These are phyloP conservation scores for Megamerina dolium DNA, from an alignment of 2,888 invertebrate genomes.

Conservation along the genomic window DNA sequence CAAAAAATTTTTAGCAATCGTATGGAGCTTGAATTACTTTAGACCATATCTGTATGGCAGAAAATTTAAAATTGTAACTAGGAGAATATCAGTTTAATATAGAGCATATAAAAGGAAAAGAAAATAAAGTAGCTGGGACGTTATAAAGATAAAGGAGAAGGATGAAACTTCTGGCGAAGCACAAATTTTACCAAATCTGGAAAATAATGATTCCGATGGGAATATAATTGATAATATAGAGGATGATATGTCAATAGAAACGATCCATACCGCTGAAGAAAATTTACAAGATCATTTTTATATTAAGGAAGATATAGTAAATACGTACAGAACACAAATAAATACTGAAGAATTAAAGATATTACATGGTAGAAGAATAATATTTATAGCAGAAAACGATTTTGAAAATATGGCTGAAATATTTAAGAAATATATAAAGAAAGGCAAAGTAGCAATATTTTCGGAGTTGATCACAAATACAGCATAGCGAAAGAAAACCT, in stretches of 20 bases:
- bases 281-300: conserved; percentile 5
- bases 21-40: too few relatives aligned
- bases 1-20: conserved; percentile 8
- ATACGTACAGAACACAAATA: too few relatives aligned
- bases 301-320: too few relatives aligned
- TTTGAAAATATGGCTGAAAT: conserved; percentile 15
- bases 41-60: neutral
- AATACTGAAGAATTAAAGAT: too few relatives aligned
- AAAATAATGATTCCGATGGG: neutral
- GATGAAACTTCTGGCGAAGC: too few relatives aligned
- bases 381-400: conserved; percentile 18
- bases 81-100: neutral
- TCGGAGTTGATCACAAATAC: conserved; percentile 20
- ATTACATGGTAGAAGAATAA: conserved; percentile 17
- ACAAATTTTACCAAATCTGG: neutral
- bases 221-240: too few relatives aligned
- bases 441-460: conserved; percentile 20
- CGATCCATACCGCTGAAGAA: conserved; percentile 15
- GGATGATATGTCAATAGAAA: conserved; percentile 8
- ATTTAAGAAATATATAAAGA: conserved; percentile 18
- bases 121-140: conserved; percentile 11
- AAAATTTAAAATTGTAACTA: neutral
- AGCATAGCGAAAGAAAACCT: conserved; percentile 21
- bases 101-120: conserved; percentile 12
- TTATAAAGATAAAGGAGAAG: too few relatives aligned